phyloP scores from a whole-genome alignment of 2,888 invertebrate species.

The Sphaerophoria rueppellii region DNA sequence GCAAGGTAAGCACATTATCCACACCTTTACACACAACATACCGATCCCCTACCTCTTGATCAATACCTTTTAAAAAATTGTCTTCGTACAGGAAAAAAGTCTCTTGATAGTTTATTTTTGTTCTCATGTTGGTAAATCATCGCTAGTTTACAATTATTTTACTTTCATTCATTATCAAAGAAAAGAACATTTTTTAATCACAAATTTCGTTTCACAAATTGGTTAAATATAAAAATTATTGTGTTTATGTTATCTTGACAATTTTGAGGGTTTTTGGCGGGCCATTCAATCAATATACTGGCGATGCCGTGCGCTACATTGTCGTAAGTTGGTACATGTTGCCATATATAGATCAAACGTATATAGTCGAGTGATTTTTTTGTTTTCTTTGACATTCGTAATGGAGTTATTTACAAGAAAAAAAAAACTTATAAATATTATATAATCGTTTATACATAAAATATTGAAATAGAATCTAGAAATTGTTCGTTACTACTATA shows the following conservation, averaged over 20 bases:
- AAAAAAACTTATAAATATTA: too few relatives aligned
- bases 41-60: neutral
- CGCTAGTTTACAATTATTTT: slow-evolving; percentile 66
- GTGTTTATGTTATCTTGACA: slow-evolving; percentile 75
- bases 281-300: slow-evolving; percentile 82
- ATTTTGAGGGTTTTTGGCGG: slow-evolving; percentile 82
- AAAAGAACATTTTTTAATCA: neutral
- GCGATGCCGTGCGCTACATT: slow-evolving; percentile 82
- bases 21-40: slow-evolving; percentile 23
- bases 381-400: slow-evolving; percentile 56
- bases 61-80: too few relatives aligned
- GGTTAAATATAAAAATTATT: slow-evolving; percentile 27
- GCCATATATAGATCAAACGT: slow-evolving; percentile 58
- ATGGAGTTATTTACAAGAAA: slow-evolving; percentile 33
- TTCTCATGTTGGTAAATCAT: slow-evolving; percentile 43
- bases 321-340: slow-evolving; percentile 80
- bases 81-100: slow-evolving; percentile 9
- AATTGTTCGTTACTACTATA: slow-evolving; percentile 45
- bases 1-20: slow-evolving; percentile 82
- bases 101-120: slow-evolving; percentile 48
- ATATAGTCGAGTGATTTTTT: slow-evolving; percentile 63
- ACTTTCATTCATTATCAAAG: slow-evolving; percentile 46
- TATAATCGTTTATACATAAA: slow-evolving; percentile 24
- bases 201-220: slow-evolving; percentile 45
- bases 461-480: slow-evolving; percentile 56